Percentiles rank a stretch among this genome's conserved stretches.
Evolutionary conservation across 2,797 vertebrate genomes (phyloP).

Genomic region (Heteromormyrus szaboi): DNA sequence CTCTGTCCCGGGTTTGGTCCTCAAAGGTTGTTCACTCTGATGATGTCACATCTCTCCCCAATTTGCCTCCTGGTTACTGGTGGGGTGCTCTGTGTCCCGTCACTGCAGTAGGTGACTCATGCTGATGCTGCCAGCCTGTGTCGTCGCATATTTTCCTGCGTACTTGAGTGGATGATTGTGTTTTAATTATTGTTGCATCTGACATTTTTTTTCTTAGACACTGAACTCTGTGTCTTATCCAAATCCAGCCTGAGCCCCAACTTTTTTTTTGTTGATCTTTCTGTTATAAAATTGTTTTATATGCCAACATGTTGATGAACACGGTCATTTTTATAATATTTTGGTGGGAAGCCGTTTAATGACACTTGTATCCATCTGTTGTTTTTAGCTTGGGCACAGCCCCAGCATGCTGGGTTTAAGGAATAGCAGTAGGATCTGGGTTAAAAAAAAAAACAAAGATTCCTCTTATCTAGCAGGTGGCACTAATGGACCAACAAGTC

Average conservation of each 20-base stretch:
- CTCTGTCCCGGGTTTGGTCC: constrained; percentile 2
- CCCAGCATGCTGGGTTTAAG: neutral
- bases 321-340: neutral
- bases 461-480: neutral
- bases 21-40: neutral
- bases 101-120: constrained; percentile 23
- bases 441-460: neutral
- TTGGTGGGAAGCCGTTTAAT: neutral
- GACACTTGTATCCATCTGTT: neutral
- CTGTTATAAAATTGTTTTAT: constrained; percentile 12
- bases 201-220: neutral
- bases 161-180: constrained; percentile 14
- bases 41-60: neutral
- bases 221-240: neutral
- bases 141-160: neutral
- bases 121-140: neutral
- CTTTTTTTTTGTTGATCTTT: neutral
- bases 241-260: neutral
- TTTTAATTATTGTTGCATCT: neutral
- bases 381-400: neutral
- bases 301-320: constrained; percentile 21
- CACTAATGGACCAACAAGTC: neutral
- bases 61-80: neutral
- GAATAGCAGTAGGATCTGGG: neutral
- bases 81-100: neutral